These are phyloP conservation scores for Taphrorychus bicolor DNA, from an alignment of 2,888 invertebrate species.

Conservation along the genomic window DNA sequence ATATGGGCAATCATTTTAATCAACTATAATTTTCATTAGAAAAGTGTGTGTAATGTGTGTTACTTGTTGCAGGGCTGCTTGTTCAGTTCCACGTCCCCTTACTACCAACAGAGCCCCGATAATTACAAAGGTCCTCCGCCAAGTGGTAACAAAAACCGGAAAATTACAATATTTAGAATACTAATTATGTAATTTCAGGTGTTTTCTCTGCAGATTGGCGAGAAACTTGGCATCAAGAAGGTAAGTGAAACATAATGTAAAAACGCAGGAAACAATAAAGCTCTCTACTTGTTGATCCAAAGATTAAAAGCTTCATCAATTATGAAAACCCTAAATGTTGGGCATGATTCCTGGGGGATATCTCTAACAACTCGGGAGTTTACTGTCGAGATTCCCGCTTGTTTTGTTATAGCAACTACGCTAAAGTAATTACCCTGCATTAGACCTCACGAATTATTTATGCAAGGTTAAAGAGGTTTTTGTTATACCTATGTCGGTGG, in stretches of 20 bases:
- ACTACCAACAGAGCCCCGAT: conserved; percentile 54
- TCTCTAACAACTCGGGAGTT: conserved; percentile 36
- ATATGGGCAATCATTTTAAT: not conserved
- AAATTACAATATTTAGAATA: not conserved
- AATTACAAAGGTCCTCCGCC: conserved; percentile 53
- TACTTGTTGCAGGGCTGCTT: conserved; percentile 51
- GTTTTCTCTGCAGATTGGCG: conserved; percentile 59
- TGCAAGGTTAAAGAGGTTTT: conserved; percentile 37
- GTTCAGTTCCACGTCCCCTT: conserved; percentile 46
- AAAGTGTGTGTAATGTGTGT: too few relatives aligned
- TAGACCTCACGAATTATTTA: conserved; percentile 34
- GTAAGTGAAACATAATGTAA: conserved; percentile 55
- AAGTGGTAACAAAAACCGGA: conserved; percentile 45
- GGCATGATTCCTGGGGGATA: conserved; percentile 50
- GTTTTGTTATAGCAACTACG: conserved; percentile 24
- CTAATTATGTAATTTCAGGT: conserved; percentile 49
- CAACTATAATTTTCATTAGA: too few relatives aligned
- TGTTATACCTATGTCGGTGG: not conserved
- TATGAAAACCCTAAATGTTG: conserved; percentile 53
- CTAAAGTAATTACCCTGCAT: conserved; percentile 38
- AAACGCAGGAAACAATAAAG: too few relatives aligned
- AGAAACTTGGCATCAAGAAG: conserved; percentile 61
- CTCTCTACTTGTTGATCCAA: conserved; percentile 52
- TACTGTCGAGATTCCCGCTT: conserved; percentile 27
- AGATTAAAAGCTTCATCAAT: conserved; percentile 53